phyloP scores from a whole-genome alignment of 1,140 invertebrate species.

The Acromyrmex charruanus region DNA sequence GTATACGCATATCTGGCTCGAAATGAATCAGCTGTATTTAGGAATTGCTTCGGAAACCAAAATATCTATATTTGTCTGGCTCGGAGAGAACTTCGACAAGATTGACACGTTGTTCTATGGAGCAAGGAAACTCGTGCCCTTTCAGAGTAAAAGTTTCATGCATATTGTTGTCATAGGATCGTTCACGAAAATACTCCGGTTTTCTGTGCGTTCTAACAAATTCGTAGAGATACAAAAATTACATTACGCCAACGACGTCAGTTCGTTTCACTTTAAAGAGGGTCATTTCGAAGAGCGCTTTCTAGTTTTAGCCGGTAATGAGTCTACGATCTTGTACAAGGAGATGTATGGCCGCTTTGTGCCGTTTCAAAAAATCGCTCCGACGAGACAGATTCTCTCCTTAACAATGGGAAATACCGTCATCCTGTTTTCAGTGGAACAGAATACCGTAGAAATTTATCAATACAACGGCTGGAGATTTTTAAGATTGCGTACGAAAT shows the following conservation, averaged over 20 bases:
- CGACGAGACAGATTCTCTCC: constrained; percentile 44
- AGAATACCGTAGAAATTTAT: constrained; percentile 71
- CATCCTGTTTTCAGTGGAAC: constrained; percentile 62
- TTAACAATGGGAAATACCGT: constrained; percentile 49
- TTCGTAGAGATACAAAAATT: constrained; percentile 72
- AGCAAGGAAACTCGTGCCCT: constrained; percentile 62
- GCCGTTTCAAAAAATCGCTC: constrained; percentile 83
- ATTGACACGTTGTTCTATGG: constrained; percentile 79
- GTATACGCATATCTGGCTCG: constrained; percentile 66
- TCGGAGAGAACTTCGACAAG: constrained; percentile 86
- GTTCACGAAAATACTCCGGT: constrained; percentile 57
- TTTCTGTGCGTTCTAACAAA: constrained; percentile 55
- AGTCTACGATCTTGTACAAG: constrained; percentile 81
- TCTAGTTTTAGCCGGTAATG: constrained; percentile 60
- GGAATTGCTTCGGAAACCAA: constrained; percentile 58
- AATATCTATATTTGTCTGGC: constrained; percentile 84
- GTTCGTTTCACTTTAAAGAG: constrained; percentile 60
- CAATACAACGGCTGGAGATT: constrained; percentile 86
- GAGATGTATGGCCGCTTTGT: constrained; percentile 80
- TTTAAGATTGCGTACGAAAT: constrained; percentile 67
- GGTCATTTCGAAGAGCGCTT: constrained; percentile 69
- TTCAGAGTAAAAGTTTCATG: constrained; percentile 68
- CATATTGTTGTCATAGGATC: constrained; percentile 53
- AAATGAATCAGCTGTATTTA: constrained; percentile 72
- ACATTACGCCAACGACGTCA: constrained; percentile 43